phyloP scores from a whole-genome alignment of 2,797 vertebrate species.

The Manis crassicaudata region DNA sequence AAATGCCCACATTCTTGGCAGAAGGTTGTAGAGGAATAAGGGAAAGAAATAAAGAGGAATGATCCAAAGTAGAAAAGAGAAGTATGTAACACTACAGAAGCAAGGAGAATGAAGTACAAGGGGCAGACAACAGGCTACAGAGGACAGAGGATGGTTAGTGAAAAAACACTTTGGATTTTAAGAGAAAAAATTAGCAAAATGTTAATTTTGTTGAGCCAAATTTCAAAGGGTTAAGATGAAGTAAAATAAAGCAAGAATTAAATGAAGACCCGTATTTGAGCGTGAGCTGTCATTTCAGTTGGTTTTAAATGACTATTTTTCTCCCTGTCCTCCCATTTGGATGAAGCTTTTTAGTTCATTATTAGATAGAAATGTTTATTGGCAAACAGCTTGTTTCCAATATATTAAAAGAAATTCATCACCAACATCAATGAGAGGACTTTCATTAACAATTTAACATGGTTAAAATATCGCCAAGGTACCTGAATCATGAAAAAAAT shows the following conservation, averaged over 20 bases:
- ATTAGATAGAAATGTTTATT: not conserved
- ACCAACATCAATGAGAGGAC: not conserved
- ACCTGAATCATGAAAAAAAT: not conserved
- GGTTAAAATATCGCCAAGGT: not conserved
- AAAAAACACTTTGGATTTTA: not conserved
- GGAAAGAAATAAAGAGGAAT: not conserved
- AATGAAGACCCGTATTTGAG: not conserved
- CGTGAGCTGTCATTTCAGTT: not conserved
- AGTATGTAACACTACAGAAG: not conserved
- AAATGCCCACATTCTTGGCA: rapidly evolving
- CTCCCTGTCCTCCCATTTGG: not conserved
- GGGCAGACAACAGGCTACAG: not conserved
- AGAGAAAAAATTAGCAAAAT: not conserved
- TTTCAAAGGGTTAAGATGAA: not conserved
- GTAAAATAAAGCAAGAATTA: not conserved
- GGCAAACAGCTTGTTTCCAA: not conserved
- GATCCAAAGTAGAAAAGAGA: not conserved
- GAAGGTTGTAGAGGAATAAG: not conserved
- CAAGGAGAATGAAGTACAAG: not conserved
- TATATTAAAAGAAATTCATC: not conserved
- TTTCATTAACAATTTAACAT: constrained; percentile 4
- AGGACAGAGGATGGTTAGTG: not conserved
- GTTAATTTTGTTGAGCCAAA: not conserved
- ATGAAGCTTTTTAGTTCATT: not conserved
- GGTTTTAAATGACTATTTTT: not conserved